Evolutionary conservation across 2,113 vertebrate genomes (phyloP).

Genomic region (Cebus imitator): DNA sequence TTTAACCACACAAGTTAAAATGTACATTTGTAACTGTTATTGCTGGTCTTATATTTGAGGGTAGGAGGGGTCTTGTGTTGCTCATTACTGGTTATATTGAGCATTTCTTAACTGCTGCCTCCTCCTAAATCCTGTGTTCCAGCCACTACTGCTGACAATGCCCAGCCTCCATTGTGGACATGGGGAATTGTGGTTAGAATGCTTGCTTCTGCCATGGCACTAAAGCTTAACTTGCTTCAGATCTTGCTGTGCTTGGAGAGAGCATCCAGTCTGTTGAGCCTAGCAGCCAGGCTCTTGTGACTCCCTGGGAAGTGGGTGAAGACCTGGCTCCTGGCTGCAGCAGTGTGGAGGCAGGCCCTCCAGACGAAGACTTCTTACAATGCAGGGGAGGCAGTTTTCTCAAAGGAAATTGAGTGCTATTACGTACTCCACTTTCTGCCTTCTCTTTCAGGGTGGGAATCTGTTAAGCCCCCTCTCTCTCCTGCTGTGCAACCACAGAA

Average conservation of each 20-base stretch:
- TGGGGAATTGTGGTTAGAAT: neutral
- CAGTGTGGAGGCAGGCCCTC: neutral
- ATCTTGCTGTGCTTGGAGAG: neutral
- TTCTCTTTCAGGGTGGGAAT: neutral
- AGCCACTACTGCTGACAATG: neutral
- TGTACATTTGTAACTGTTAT: neutral
- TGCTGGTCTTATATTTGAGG: neutral
- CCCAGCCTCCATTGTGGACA: neutral
- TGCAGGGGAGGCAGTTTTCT: neutral
- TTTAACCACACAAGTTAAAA: neutral
- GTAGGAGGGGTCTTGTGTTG: neutral
- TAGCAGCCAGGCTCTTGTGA: neutral
- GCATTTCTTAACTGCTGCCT: neutral
- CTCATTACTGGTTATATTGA: neutral
- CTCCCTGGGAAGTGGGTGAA: neutral
- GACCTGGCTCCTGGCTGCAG: neutral
- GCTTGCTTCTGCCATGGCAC: neutral
- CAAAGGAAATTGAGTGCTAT: neutral
- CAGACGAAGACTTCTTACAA: neutral
- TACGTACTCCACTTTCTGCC: fast-evolving
- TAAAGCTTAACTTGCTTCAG: too few relatives aligned
- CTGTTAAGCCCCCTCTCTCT: neutral
- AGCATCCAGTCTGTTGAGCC: neutral
- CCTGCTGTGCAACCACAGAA: neutral
- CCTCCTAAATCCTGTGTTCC: neutral